Evolutionary conservation across 2,113 vertebrate species (phyloP).

Genomic region (Merops nubicus): DNA sequence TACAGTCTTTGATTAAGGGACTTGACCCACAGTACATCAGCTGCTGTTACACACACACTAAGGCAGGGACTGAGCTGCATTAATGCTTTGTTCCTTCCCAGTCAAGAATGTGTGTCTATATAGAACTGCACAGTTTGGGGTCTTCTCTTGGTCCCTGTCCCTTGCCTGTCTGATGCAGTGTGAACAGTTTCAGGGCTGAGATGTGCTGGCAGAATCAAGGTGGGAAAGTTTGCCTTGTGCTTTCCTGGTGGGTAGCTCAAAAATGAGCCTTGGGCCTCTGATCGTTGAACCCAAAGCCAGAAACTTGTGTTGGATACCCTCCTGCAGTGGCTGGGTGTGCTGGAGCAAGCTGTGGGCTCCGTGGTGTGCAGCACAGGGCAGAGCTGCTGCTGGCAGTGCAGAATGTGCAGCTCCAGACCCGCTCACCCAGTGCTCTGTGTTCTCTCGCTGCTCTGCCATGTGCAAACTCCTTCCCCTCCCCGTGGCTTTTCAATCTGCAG

Average conservation of each 20-base stretch:
- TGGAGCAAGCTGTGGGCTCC: neutral
- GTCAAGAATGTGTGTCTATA: neutral
- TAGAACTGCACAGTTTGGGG: too few relatives aligned
- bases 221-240: too few relatives aligned
- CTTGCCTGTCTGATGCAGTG: rapidly evolving
- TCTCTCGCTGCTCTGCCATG: neutral
- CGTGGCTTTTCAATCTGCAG: neutral
- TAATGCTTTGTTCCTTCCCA: neutral
- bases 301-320: rapidly evolving
- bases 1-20: neutral
- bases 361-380: too few relatives aligned
- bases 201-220: rapidly evolving
- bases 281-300: too few relatives aligned
- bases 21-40: neutral
- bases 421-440: rapidly evolving
- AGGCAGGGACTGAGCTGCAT: neutral
- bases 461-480: neutral
- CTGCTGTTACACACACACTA: rapidly evolving
- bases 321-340: rapidly evolving
- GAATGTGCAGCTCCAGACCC: rapidly evolving
- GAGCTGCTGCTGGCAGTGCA: too few relatives aligned
- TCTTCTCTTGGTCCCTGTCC: neutral
- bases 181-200: neutral
- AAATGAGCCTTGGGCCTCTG: rapidly evolving
- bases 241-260: neutral